A percentile compares a stretch with the other conserved stretches of the same genome.
Evolutionary conservation across 2,888 invertebrate species (phyloP).

Genomic region (Diabrotica balteata): DNA sequence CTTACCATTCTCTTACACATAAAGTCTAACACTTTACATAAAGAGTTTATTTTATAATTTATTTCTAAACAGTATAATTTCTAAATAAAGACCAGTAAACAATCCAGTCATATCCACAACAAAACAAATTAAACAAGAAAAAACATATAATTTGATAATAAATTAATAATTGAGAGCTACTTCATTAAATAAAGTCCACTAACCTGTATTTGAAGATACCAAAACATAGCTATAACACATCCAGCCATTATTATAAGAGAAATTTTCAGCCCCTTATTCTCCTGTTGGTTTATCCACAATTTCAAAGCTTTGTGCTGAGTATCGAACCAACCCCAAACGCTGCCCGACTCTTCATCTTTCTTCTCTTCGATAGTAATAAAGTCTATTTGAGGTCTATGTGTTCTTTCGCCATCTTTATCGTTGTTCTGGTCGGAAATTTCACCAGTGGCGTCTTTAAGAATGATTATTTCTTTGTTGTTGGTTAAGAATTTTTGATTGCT

Average conservation of each 20-base stretch:
- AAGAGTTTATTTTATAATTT: too few relatives aligned
- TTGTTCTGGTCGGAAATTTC: background rate
- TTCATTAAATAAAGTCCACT: slow-evolving; percentile 40
- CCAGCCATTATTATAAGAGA: slow-evolving; percentile 72
- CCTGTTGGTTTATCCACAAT: slow-evolving; percentile 76
- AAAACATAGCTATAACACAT: slow-evolving; percentile 75
- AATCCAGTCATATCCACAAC: too few relatives aligned
- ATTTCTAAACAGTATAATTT: too few relatives aligned
- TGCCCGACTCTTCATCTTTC: background rate
- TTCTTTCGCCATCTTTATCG: slow-evolving; percentile 45
- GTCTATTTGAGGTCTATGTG: slow-evolving; percentile 31
- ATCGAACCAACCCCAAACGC: slow-evolving; percentile 22
- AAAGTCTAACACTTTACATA: too few relatives aligned
- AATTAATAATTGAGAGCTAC: too few relatives aligned
- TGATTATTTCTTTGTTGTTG: slow-evolving; percentile 45
- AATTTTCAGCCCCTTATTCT: slow-evolving; percentile 77
- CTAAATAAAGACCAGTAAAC: too few relatives aligned
- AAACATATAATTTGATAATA: background rate
- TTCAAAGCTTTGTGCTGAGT: slow-evolving; percentile 51
- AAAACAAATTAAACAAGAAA: too few relatives aligned
- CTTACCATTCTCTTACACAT: too few relatives aligned
- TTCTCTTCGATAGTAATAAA: slow-evolving; percentile 9
- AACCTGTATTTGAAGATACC: slow-evolving; percentile 78
- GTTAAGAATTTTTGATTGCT: slow-evolving; percentile 54
- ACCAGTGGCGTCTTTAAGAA: slow-evolving; percentile 50